Evolutionary conservation across 1,140 invertebrate genomes (phyloP).

Genomic region (Ptiloglossa arizonensis): DNA sequence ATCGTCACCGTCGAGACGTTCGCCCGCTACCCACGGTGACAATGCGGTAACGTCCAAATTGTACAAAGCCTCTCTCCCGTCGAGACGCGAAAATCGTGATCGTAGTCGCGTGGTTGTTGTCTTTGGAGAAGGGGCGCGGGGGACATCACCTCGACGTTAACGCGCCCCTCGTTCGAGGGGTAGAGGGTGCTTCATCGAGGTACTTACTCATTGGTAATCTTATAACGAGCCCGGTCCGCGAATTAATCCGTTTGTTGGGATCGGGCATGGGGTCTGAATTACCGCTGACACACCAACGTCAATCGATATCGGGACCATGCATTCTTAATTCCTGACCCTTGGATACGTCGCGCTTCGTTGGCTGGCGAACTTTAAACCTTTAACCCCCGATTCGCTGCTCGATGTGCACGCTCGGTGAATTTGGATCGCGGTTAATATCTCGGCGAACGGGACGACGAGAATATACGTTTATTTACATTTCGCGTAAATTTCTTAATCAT

Average conservation of each 20-base stretch:
- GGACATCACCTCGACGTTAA: not conserved
- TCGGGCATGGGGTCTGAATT: slow-evolving; percentile 44
- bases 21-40: not conserved
- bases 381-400: not conserved
- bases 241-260: slow-evolving; percentile 52
- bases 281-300: slow-evolving; percentile 46
- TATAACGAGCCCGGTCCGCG: slow-evolving; percentile 36
- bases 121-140: slow-evolving; percentile 18
- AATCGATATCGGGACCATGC: slow-evolving; percentile 29
- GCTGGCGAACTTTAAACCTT: not conserved
- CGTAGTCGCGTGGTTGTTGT: slow-evolving; percentile 12
- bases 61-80: not conserved
- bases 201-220: slow-evolving; percentile 54
- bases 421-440: slow-evolving; percentile 7
- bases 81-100: slow-evolving; percentile 41
- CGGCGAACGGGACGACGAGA: too few relatives aligned
- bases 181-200: slow-evolving; percentile 37
- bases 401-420: slow-evolving; percentile 26
- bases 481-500: too few relatives aligned
- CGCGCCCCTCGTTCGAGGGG: slow-evolving; percentile 21
- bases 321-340: not conserved
- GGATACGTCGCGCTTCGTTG: not conserved
- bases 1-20: not conserved
- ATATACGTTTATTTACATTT: too few relatives aligned
- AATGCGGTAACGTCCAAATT: slow-evolving; percentile 14